These are phyloP conservation scores for Aegithalos caudatus DNA, from an alignment of 2,113 vertebrate genomes.

Conservation along the genomic window DNA sequence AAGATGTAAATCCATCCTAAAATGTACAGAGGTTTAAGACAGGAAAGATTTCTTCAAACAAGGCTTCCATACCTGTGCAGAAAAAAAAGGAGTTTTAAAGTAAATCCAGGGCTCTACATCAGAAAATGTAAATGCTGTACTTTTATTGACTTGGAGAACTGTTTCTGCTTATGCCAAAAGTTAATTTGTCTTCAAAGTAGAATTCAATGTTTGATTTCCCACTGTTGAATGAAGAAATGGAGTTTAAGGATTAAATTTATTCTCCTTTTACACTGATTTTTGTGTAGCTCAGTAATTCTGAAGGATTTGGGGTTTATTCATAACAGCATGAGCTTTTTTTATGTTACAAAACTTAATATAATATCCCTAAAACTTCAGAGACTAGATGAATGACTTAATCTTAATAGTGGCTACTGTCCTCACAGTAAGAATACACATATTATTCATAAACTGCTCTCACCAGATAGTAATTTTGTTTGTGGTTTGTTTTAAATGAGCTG, in stretches of 20 bases:
- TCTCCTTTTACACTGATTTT: not conserved
- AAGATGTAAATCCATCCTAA: not conserved
- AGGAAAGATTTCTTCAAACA: not conserved
- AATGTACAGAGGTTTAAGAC: not conserved
- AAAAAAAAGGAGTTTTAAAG: not conserved
- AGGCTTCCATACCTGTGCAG: not conserved
- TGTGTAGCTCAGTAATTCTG: not conserved
- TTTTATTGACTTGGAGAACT: not conserved
- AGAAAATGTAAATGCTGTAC: not conserved
- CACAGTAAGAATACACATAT: slow-evolving; percentile 9
- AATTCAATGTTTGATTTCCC: not conserved
- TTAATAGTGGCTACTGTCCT: slow-evolving; percentile 14
- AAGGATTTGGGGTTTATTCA: not conserved
- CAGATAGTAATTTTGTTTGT: slow-evolving; percentile 47
- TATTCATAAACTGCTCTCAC: slow-evolving; percentile 29
- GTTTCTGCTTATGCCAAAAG: not conserved
- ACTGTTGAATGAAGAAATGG: not conserved
- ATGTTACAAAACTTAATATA: not conserved
- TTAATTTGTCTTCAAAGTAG: not conserved
- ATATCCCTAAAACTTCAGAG: not conserved
- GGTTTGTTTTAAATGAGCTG: slow-evolving; percentile 51
- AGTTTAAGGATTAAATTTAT: not conserved
- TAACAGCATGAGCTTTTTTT: not conserved
- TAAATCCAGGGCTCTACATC: not conserved
- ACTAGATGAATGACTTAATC: not conserved